Evolutionary conservation across 1,140 invertebrate genomes (phyloP), one percentile per base, ranked within the genome.

Genomic region (Arctopsyche grandis): DNA sequence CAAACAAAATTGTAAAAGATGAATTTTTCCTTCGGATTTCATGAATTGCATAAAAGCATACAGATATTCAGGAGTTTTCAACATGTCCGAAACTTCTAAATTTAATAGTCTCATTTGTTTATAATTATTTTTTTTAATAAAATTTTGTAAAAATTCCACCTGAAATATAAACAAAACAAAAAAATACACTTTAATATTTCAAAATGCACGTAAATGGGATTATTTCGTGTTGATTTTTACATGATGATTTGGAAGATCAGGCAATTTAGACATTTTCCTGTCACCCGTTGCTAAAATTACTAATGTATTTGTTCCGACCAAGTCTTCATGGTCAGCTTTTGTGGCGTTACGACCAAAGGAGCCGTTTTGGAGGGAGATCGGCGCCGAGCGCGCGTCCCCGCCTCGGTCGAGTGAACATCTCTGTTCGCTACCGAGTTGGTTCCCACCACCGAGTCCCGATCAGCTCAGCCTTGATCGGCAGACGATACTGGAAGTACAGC

Each of bases 41-140:
- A 97, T 89, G 86, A 95, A 95, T 85, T 95, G 94, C 93, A 96
- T 94, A 86, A 97, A 95, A 14, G 94, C 90, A 85, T 94, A 96
- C n/a, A 96, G 88, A 60, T 94, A 87, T 24, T 92, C 88, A 69
- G 93, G 91, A 83, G 93, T 90, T 81, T 92, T 92, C 60, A 96
- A 88, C 69, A 95, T 90, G 81, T 91, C 91, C 82, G 91, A 91
- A 79, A 95, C 86, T 82, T 84, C 84, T 26, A 81, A 83, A 79
- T 74, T 22, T 82, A 84, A 82, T 85, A 85, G 26, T 85, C 78
- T 84, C 84, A 78, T 80, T 82, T 83, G 81, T 83, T 73, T 83
- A 73, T 79, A 82, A 77, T 22, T 70, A 79, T 83, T 80, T 76
- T 82, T 77, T 66, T 82, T 56, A 77, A 84, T 82, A 85, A 88